Conservation (phyloP, 2,888 invertebrate species). For the Athrips mouffetella region DNA sequence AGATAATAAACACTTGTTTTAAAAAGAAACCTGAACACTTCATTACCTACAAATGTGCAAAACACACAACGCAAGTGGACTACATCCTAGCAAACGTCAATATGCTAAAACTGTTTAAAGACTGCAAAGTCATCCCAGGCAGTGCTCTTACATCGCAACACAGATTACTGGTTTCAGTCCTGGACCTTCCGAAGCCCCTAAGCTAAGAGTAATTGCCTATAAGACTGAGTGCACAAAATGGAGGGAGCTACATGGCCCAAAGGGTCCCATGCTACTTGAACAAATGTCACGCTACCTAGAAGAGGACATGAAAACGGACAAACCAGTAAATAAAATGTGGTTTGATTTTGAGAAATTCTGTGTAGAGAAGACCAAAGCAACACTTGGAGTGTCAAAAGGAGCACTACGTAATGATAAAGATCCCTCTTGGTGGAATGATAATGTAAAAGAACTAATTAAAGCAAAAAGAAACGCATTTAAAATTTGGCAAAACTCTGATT, state of each 20-base stretch:
- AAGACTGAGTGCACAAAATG: neutral
- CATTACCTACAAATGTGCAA: neutral
- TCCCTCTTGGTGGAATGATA: too few species aligned
- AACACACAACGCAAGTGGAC: neutral
- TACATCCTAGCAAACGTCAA: neutral
- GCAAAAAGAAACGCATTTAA: too few species aligned
- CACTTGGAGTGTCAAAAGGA: conserved; percentile 12
- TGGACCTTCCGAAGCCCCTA: neutral
- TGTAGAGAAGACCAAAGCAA: neutral
- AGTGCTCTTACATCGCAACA: conserved; percentile 13
- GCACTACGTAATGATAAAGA: conserved; percentile 10
- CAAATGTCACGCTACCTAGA: neutral
- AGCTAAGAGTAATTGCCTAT: neutral
- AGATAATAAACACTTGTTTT: neutral
- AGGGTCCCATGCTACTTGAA: neutral
- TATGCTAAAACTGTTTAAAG: neutral
- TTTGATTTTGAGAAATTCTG: neutral
- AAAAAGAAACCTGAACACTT: neutral
- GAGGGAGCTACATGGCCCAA: neutral
- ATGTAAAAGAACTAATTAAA: too few species aligned
- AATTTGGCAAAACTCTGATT: too few species aligned
- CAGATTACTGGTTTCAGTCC: conserved; percentile 14
- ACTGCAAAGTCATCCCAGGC: neutral
- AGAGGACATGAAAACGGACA: conserved; percentile 1
- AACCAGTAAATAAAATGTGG: conserved; percentile 14